Evolutionary conservation across 2,113 vertebrate species (phyloP).

Genomic region (Hucho hucho): DNA sequence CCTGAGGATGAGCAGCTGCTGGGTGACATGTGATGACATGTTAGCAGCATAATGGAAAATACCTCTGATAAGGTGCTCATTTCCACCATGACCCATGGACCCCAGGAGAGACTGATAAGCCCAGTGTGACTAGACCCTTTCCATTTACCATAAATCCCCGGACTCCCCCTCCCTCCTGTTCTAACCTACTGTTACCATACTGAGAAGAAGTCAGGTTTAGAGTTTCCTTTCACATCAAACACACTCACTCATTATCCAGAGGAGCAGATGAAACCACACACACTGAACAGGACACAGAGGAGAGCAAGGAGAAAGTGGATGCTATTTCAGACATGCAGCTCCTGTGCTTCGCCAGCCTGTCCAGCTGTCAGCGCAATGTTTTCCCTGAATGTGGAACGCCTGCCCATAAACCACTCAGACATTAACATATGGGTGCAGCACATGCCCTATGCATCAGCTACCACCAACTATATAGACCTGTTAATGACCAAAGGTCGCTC

Average conservation of each 20-base stretch:
- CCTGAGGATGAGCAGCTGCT: constrained; percentile 55
- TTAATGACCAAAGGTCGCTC: constrained; percentile 3
- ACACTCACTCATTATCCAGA: constrained; percentile 26
- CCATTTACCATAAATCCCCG: constrained; percentile 39
- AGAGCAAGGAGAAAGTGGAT: constrained; percentile 6
- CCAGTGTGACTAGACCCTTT: constrained; percentile 44
- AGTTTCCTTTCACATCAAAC: constrained; percentile 16
- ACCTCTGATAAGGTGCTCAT: constrained; percentile 69
- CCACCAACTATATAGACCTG: constrained; percentile 18
- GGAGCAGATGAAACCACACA: constrained; percentile 17
- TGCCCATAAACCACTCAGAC: constrained; percentile 39
- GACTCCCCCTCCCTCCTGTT: constrained; percentile 48
- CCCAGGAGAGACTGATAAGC: constrained; percentile 53
- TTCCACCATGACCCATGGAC: constrained; percentile 50
- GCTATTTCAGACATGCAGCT: constrained; percentile 37
- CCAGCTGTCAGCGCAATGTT: constrained; percentile 31
- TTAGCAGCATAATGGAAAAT: constrained; percentile 69
- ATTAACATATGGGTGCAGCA: constrained; percentile 19
- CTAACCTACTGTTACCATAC: constrained; percentile 25
- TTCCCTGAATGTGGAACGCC: constrained; percentile 34
- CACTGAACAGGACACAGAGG: constrained; percentile 3
- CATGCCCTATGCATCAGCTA: constrained; percentile 22
- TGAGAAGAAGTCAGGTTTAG: too few relatives aligned
- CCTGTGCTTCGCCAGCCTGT: constrained; percentile 21
- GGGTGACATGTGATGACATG: constrained; percentile 66